A percentile compares a stretch with the other conserved stretches of the same genome.
These are phyloP conservation scores for Onychostruthus taczanowskii DNA, from an alignment of 2,113 vertebrate species.

Conservation along the genomic window DNA sequence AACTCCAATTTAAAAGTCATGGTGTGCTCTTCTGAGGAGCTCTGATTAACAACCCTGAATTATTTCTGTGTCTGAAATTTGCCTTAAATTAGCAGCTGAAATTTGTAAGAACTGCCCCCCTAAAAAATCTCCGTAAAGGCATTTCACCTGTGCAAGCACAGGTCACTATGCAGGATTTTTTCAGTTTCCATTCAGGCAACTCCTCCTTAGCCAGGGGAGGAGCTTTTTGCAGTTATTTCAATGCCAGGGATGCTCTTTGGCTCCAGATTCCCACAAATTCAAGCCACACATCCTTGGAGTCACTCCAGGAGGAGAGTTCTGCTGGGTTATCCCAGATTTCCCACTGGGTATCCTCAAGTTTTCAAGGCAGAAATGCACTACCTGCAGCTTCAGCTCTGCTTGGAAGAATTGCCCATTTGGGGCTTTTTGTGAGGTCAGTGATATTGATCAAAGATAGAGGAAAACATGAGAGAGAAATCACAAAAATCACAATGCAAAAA, in stretches of 20 bases:
- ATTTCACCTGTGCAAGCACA: background rate
- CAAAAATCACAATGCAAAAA: background rate
- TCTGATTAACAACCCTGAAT: background rate
- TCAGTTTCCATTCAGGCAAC: background rate
- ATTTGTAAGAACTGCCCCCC: background rate
- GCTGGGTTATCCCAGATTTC: background rate
- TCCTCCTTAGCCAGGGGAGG: background rate
- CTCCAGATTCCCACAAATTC: background rate
- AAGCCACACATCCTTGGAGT: background rate
- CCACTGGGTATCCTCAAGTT: background rate
- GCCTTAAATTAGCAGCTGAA: background rate
- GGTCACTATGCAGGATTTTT: background rate
- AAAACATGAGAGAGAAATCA: background rate
- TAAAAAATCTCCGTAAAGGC: background rate
- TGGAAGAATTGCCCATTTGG: background rate
- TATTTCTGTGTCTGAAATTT: background rate
- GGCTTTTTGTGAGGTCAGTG: background rate
- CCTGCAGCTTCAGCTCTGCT: background rate
- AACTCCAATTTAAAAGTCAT: background rate
- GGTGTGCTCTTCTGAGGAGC: background rate
- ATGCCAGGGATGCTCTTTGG: background rate
- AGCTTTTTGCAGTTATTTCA: background rate
- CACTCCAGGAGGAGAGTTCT: background rate
- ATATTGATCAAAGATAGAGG: accelerated
- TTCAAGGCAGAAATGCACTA: background rate